phyloP scores from a whole-genome alignment of 1,140 invertebrate genomes.

The Bactericera cockerelli region DNA sequence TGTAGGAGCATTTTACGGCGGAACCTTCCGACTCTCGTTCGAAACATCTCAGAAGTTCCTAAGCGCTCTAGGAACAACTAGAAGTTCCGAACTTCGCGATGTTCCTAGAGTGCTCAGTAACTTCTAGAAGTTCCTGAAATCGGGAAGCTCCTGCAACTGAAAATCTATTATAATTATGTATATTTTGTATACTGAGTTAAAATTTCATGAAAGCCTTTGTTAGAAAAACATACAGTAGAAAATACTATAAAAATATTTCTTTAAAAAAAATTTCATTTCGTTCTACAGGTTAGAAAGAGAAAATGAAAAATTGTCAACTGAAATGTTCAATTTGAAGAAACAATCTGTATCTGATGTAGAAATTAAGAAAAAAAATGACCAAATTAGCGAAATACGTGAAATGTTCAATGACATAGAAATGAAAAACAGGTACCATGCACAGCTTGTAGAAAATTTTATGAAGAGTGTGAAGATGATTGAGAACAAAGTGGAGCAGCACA shows the following conservation, averaged over 20 bases:
- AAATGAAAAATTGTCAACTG: not conserved
- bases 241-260: not conserved
- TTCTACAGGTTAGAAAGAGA: slow-evolving; percentile 1
- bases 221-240: not conserved
- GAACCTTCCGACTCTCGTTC: no score
- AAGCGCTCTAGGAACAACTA: no score
- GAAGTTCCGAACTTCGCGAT: no score
- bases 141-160: no score
- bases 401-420: not conserved
- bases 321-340: not conserved
- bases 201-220: not conserved
- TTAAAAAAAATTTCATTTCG: not conserved
- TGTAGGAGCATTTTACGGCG: no score
- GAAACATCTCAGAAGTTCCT: no score
- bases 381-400: not conserved
- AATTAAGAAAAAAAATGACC: not conserved
- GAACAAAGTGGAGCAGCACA: not conserved
- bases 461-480: slow-evolving; percentile 5
- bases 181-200: no score
- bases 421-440: slow-evolving; percentile 6
- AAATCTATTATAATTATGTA: no score
- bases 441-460: not conserved
- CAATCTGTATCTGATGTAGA: not conserved
- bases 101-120: no score
- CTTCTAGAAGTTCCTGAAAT: no score